Evolutionary conservation across 2,113 vertebrate species (phyloP), one percentile per base, ranked within the genome.

Genomic region (Caretta caretta): DNA sequence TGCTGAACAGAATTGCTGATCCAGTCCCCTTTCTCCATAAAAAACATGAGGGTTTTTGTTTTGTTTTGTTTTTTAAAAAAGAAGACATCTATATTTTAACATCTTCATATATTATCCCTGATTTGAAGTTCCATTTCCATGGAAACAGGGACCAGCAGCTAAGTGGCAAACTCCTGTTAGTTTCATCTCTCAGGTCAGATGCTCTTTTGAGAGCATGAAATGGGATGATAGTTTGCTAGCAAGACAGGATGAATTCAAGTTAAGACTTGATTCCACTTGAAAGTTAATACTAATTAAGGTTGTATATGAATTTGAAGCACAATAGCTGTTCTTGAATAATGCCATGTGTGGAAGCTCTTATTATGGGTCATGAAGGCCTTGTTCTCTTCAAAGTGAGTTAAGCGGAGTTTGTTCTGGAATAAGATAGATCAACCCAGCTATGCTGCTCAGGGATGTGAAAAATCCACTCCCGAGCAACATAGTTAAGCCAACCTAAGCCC

Each of bases 81-180:
- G n/a, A 59, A 8, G 80, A 35, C 35, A 10, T 10, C 10, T 1
- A 10, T 1, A 89, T n/a, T 72, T 78, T 25, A 53, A 13, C 13
- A 69, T 35, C 6, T 51, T 90, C 27, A 27, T n/a, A 5, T 14
- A 65, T 57, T 88, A 94, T 88, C 54, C 38, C 69, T 78, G 91
- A 88, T 65, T 85, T 86, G 83, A 91, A 94, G 1, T 57, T 92
- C 79, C 48, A 51, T 96, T 96, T 42, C 91, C 54, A 59, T 46
- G 75, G 92, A 75, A 97, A 95, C 65, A 54, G 29, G 10, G 90
- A 65, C 22, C 57, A 92, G 50, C 29, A 84, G 72, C 46, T 78
- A 57, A n/a, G 20, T 92, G 81, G 88, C 95, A 81, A 93, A 94
- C 50, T 89, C 76, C 69, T 57, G 75, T 54, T 89, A 25, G 50